Evolutionary conservation across 2,113 vertebrate species (phyloP), one percentile per base, ranked within the genome.

Genomic region (Silurus glanis): DNA sequence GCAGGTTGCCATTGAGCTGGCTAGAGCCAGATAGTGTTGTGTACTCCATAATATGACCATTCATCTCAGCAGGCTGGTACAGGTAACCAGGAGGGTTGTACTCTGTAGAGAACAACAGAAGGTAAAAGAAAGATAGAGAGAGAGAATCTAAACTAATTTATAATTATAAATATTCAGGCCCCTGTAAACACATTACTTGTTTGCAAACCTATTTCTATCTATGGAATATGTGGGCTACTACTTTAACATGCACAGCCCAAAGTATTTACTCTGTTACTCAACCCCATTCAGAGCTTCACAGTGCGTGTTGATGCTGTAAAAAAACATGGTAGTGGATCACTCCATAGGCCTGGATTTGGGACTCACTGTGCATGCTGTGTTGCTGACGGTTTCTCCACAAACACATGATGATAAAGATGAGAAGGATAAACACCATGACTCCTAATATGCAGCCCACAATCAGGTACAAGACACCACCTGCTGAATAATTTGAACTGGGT

Each of bases 371-470:
- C 94, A 97, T 92, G 92, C 94, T 90, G 49, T 88, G 95, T 90
- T 99, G 97, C 91, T 99, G 98, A 0, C 97, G 96, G 91, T 96
- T 98, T 93, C 96, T 96, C 96, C 97, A 98, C 23, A 99, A 94
- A 88, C 98, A 99, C 96, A 99, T 98, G 84, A 96, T 97, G 2
- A 99, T 99, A 89, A 99, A 98, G 5, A 92, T 94, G 83, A 99
- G 94, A 74, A 99, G 94, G 72, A 99, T 98, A 75, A 99, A 96
- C 13, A 99, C 97, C 98, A 99, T 99, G 80, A 97, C 95, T 0
- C 95, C 97, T 5, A 99, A 92, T 58, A 99, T 96, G 0, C 96
- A 97, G 91, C 97, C 98, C 53, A 99, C 97, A 0, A 99, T 97
- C 85, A 98, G 91, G 86, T 99, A 99, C 0, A 99, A 91, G 92